Evolutionary conservation across 2,888 invertebrate genomes (phyloP).

Genomic region (Cacoxenus indagator): DNA sequence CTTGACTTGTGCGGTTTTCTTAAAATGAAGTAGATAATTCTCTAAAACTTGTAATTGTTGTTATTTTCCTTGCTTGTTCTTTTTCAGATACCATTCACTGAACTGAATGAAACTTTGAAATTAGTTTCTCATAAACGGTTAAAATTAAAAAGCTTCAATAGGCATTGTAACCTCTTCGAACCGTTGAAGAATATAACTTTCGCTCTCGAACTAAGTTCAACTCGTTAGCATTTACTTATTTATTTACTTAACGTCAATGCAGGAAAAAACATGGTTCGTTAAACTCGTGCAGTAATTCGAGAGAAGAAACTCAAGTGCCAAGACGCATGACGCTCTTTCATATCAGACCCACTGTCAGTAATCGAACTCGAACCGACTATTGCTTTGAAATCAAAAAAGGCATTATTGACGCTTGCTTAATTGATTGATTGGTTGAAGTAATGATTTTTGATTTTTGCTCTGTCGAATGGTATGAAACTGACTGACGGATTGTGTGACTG

Average conservation of each 20-base stretch:
- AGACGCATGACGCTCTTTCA: slow-evolving; percentile 50
- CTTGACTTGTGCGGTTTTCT: too few species aligned
- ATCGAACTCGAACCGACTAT: slow-evolving; percentile 29
- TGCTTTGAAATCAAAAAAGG: slow-evolving; percentile 21
- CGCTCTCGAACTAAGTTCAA: background rate
- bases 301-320: slow-evolving; percentile 24
- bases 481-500: background rate
- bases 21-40: too few species aligned
- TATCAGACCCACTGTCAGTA: slow-evolving; percentile 45
- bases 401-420: slow-evolving; percentile 46
- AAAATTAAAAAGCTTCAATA: too few species aligned
- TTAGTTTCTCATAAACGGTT: too few species aligned
- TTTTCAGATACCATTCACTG: too few species aligned
- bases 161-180: background rate
- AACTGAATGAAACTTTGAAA: too few species aligned
- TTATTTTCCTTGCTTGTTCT: too few species aligned
- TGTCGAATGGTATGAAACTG: too few species aligned
- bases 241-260: background rate
- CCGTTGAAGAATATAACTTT: background rate
- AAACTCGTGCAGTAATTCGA: background rate
- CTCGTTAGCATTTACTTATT: slow-evolving; percentile 6
- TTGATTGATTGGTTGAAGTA: slow-evolving; percentile 61
- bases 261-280: background rate
- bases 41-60: too few species aligned
- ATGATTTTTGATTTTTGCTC: slow-evolving; percentile 47